Evolutionary conservation across 2,113 vertebrate genomes (phyloP).

Genomic region (Urocitellus parryii): DNA sequence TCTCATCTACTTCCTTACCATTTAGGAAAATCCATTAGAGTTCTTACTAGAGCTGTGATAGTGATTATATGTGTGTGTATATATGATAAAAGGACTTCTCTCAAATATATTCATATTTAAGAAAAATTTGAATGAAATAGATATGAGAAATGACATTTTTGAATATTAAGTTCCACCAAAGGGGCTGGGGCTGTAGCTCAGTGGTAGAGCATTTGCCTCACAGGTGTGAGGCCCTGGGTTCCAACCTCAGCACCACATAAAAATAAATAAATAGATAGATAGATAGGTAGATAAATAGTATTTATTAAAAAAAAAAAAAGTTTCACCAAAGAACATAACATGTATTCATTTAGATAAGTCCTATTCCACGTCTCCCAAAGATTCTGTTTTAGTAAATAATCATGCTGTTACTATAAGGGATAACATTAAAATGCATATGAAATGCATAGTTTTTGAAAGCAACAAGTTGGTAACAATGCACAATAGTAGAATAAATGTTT

Average conservation of each 20-base stretch:
- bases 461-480: neutral
- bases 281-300: too few relatives aligned
- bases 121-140: neutral
- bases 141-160: conserved; percentile 45
- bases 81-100: neutral
- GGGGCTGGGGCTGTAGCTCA: too few relatives aligned
- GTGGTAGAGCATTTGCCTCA: too few relatives aligned
- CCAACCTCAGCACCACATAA: too few relatives aligned
- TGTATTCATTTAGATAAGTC: conserved; percentile 2
- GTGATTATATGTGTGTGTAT: too few relatives aligned
- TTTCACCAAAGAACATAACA: neutral
- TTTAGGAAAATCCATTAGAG: conserved; percentile 38
- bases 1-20: neutral
- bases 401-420: neutral
- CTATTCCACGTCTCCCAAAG: conserved; percentile 2
- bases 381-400: neutral
- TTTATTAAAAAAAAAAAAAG: neutral
- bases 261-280: too few relatives aligned
- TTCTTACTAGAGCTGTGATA: neutral
- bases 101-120: neutral
- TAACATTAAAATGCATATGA: neutral
- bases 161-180: neutral
- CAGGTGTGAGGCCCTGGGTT: too few relatives aligned
- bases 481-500: neutral
- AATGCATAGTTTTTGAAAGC: neutral